Conservation (phyloP, 1,140 invertebrate species). For the Lepidostoma basale region DNA sequence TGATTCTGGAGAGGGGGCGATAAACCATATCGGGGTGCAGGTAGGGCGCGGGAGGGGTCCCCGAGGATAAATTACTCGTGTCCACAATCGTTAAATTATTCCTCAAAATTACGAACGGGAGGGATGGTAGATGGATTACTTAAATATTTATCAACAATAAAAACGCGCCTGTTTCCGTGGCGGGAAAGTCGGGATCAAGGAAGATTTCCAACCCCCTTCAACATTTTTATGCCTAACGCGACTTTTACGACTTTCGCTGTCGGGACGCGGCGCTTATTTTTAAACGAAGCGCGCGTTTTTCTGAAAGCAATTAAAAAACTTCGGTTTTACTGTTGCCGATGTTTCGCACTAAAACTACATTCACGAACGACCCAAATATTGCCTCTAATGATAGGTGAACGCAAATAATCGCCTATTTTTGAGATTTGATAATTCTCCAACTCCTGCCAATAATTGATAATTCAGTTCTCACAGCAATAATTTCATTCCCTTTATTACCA, state of each 20-base stretch:
- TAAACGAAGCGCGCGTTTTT: constrained; percentile 7
- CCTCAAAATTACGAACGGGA: constrained; percentile 22
- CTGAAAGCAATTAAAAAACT: constrained; percentile 18
- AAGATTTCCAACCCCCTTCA: background rate
- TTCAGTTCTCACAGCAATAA: no score
- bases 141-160: constrained; percentile 33
- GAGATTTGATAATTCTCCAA: no score
- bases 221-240: constrained; percentile 16
- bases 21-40: constrained; percentile 3
- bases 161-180: constrained; percentile 5
- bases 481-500: no score
- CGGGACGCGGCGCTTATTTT: constrained; percentile 13
- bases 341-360: background rate
- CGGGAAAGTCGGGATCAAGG: background rate
- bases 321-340: background rate
- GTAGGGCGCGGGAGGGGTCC: background rate
- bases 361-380: no score
- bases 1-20: background rate
- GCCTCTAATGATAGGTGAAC: no score
- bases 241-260: constrained; percentile 11
- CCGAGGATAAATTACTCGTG: constrained; percentile 33
- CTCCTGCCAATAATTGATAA: no score
- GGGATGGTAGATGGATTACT: constrained; percentile 16
- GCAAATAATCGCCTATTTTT: no score
- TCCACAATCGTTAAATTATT: constrained; percentile 39